A percentile compares a stretch with the other conserved stretches of the same genome.
Conservation (phyloP, 2,888 invertebrate genomes). For the Tenthredo livida region DNA sequence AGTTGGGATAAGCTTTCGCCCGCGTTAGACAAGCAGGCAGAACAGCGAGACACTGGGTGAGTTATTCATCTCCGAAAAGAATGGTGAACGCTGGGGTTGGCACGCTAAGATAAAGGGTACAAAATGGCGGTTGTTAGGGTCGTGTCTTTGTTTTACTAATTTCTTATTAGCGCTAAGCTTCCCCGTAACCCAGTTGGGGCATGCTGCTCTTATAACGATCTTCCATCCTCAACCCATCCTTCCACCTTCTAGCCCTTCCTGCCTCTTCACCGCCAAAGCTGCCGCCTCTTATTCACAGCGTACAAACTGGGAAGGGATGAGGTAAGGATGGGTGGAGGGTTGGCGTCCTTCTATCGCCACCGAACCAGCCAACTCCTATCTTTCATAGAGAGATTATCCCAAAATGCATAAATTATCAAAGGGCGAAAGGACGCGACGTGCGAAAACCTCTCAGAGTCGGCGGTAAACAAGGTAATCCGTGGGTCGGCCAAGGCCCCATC, state of each 20-base stretch:
- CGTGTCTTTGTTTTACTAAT: constrained; percentile 64
- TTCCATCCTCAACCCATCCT: constrained; percentile 29
- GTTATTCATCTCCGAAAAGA: constrained; percentile 52
- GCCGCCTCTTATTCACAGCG: constrained; percentile 49
- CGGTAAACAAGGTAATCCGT: constrained; percentile 56
- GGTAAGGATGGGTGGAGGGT: constrained; percentile 30
- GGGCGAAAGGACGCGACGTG: constrained; percentile 40
- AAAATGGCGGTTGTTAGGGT: constrained; percentile 57
- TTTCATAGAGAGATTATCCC: constrained; percentile 69
- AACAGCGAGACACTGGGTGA: constrained; percentile 37
- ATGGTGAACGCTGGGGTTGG: constrained; percentile 51
- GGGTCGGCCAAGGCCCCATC: constrained; percentile 61
- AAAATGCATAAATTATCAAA: constrained; percentile 72
- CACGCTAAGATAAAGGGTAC: constrained; percentile 54
- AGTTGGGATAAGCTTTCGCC: constrained; percentile 44
- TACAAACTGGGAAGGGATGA: constrained; percentile 26
- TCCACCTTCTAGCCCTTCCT: constrained; percentile 51
- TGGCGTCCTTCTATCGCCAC: constrained; percentile 59
- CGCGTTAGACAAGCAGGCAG: constrained; percentile 31
- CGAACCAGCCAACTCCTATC: constrained; percentile 61
- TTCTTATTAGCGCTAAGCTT: constrained; percentile 64
- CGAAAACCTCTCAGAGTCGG: constrained; percentile 42
- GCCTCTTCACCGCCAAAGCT: constrained; percentile 9
- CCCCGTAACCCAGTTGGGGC: constrained; percentile 55
- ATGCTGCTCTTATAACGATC: constrained; percentile 54